phyloP scores from a whole-genome alignment of 2,888 invertebrate genomes.

The Campoplex capitator region DNA sequence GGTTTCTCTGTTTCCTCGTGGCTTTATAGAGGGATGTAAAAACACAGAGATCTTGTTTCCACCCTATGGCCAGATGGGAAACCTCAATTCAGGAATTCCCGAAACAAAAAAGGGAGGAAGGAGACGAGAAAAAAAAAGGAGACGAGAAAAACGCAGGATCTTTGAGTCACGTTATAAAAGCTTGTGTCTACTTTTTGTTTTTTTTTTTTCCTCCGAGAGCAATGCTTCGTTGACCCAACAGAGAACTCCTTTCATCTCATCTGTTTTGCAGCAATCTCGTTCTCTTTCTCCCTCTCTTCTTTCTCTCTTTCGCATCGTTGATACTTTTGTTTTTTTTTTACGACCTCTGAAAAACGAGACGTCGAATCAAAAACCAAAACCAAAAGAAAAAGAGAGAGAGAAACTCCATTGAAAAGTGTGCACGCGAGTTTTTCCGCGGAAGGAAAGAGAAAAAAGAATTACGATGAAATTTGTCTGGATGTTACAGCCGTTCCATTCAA shows the following conservation, averaged over 20 bases:
- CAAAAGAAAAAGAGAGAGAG: background rate
- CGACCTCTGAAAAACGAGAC: slow-evolving; percentile 39
- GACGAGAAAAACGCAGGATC: slow-evolving; percentile 52
- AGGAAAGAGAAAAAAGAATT: slow-evolving; percentile 22
- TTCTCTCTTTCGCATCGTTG: background rate
- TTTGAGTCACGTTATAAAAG: slow-evolving; percentile 34
- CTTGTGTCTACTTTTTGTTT: slow-evolving; percentile 1
- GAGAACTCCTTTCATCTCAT: slow-evolving; percentile 74
- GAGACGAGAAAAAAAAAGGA: slow-evolving; percentile 12
- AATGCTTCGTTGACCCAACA: slow-evolving; percentile 67
- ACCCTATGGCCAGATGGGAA: slow-evolving; percentile 60
- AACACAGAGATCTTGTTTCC: slow-evolving; percentile 39
- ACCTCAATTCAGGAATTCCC: slow-evolving; percentile 61
- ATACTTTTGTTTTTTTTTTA: slow-evolving; percentile 33
- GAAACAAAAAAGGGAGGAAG: slow-evolving; percentile 32
- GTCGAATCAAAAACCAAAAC: slow-evolving; percentile 13
- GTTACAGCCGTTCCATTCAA: slow-evolving; percentile 46
- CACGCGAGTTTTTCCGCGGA: slow-evolving; percentile 16
- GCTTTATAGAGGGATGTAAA: slow-evolving; percentile 22
- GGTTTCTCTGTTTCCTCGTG: slow-evolving; percentile 45
- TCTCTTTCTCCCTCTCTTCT: background rate
- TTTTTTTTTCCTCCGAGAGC: slow-evolving; percentile 26
- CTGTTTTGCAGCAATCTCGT: slow-evolving; percentile 47
- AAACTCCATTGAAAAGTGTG: slow-evolving; percentile 1
- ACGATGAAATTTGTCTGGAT: slow-evolving; percentile 42